Base-by-base conservation (phyloP, 2,113 vertebrate species). In the Sporophila hypoxantha region DNA sequence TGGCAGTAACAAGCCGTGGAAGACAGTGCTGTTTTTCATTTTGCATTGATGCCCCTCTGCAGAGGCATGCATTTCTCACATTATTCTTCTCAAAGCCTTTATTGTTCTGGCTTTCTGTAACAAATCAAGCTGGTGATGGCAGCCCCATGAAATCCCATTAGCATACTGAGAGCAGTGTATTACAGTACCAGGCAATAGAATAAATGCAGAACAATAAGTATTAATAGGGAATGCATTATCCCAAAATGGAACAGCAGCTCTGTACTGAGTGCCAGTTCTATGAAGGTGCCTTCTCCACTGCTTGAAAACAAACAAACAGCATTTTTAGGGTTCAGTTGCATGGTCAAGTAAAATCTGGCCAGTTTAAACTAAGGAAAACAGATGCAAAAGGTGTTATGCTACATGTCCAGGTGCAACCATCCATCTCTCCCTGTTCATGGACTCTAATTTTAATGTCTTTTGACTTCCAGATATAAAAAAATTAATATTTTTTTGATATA, bases 141-240 rank as follows among this genome's bases (percentile, higher is more conserved):
- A 95, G 94, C 60, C 89, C 81, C 93, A 86, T 79, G 87, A 92
- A 78, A 95, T 94, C 82, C 80, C 90, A 92, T 93, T 93, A 95
- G 96, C 96, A 96, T 95, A 96, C 95, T 94, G 93, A 95, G 77
- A 94, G 93, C 96, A 90, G 96, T 96, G 90, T 96, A 90, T 95
- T 92, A 96, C 95, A 91, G 97, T 97, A 96, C 96, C 96, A 97
- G 96, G 96, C 97, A 96, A 95, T 91, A 94, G 95, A 95, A 89
- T 85, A 94, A 95, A 95, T 36, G 60, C 61, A 87, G 79, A 95
- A 96, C 95, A 96, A 94, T 95, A 91, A 92, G 92, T 89, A 96
- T 91, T 91, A 96, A 95, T 94, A 95, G 94, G 90, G 90, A 95
- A 96, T 82, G 71, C 88, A 92, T 95, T 95, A 87, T 89, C 77